These are phyloP conservation scores for Mimumesa dahlbomi DNA, from an alignment of 2,888 invertebrate species.

Conservation along the genomic window DNA sequence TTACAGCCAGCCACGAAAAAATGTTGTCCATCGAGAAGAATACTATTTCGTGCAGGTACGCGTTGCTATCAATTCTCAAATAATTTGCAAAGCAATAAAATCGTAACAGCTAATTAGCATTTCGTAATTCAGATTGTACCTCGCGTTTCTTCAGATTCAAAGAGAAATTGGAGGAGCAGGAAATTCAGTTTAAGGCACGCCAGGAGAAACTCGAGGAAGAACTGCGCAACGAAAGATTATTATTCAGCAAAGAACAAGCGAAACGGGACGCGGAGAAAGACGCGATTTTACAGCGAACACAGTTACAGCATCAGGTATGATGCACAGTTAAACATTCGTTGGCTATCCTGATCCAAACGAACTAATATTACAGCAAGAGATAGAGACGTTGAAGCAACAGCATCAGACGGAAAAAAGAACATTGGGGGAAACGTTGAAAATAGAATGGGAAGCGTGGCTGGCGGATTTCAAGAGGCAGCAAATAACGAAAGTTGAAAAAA, in stretches of 20 bases:
- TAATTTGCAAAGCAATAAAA: too few relatives aligned
- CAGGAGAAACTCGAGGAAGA: constrained; percentile 68
- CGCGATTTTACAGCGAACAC: constrained; percentile 58
- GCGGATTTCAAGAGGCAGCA: constrained; percentile 85
- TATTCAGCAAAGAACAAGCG: constrained; percentile 64
- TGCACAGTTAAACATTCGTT: constrained; percentile 1
- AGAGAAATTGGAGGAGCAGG: constrained; percentile 73
- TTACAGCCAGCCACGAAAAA: constrained; percentile 84
- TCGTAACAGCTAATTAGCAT: too few relatives aligned
- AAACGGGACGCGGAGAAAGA: constrained; percentile 67
- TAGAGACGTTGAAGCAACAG: constrained; percentile 65
- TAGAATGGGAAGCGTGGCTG: constrained; percentile 85
- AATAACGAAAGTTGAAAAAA: constrained; percentile 83
- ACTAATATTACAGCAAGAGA: constrained; percentile 62
- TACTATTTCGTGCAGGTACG: constrained; percentile 83
- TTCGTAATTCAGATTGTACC: too few relatives aligned
- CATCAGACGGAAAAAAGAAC: constrained; percentile 81
- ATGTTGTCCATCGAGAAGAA: constrained; percentile 84
- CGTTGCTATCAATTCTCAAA: too few relatives aligned
- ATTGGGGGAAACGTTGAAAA: constrained; percentile 83
- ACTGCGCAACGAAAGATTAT: constrained; percentile 66
- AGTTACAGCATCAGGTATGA: constrained; percentile 65
- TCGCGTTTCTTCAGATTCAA: constrained; percentile 62
- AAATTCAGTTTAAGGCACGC: constrained; percentile 64
- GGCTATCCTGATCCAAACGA: too few relatives aligned